phyloP scores from a whole-genome alignment of 2,113 vertebrate genomes.

The Spea multiplicata region DNA sequence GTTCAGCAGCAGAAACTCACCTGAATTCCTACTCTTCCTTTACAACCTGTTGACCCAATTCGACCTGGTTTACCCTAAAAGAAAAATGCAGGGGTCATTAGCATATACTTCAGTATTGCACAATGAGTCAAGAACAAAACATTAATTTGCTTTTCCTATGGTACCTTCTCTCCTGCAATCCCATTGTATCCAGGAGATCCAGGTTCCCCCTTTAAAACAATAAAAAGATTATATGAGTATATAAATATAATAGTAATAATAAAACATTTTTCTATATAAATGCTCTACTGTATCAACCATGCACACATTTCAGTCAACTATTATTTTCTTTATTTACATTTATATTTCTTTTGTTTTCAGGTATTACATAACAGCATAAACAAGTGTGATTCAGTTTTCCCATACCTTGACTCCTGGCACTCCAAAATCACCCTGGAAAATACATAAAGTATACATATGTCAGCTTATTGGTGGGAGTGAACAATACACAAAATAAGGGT shows the following conservation, averaged over 20 bases:
- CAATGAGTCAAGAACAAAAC: too few relatives aligned
- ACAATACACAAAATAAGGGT: background rate
- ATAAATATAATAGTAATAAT: background rate
- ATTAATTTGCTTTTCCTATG: background rate
- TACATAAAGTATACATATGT: background rate
- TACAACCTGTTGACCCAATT: conserved; percentile 47
- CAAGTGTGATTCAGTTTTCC: background rate
- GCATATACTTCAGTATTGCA: background rate
- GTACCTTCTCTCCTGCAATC: conserved; percentile 46
- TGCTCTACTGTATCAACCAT: too few relatives aligned
- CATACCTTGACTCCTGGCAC: conserved; percentile 15
- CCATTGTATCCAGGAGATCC: conserved; percentile 46
- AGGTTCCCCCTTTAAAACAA: conserved; percentile 43
- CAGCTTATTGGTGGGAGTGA: background rate
- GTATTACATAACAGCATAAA: background rate
- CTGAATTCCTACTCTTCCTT: conserved; percentile 45
- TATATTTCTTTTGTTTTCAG: background rate
- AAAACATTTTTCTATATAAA: too few relatives aligned
- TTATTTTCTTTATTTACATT: background rate
- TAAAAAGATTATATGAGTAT: background rate
- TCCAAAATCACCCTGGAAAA: conserved; percentile 45
- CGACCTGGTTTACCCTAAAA: conserved; percentile 45
- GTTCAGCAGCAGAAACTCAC: conserved; percentile 18
- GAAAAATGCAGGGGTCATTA: background rate
- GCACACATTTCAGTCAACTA: too few relatives aligned